Base-by-base conservation (phyloP, 1,140 invertebrate genomes). In the Drosophila arizonae region DNA sequence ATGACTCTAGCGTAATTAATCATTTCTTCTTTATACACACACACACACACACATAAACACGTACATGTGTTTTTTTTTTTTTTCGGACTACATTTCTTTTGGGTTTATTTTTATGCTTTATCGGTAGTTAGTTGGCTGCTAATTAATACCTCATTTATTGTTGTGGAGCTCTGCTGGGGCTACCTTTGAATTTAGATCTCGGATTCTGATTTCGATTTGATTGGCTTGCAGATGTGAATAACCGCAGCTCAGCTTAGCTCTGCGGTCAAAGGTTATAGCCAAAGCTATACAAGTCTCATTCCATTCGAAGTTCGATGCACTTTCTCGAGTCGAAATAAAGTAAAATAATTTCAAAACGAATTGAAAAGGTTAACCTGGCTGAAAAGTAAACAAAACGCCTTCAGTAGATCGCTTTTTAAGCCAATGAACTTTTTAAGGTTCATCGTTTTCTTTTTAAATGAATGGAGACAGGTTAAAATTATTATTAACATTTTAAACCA, bases 81-180 rank as follows among this genome's bases (percentile, higher is more conserved):
- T 61, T 24, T 43, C 61, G 48, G 30, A 46, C 28, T 70, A 39
- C 36, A 11, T 71, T 64, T 60, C 41, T 61, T 67, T 63, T 21
- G 57, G 41, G 24, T 41, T 6, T 64, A 30, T 24, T 45, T 50
- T 60, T 15, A 36, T n/a, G 24, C 13, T 48, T 36, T 41, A 57
- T 58, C 55, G 30, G 39, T 74, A 67, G 71, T 72, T 85, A 78
- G 81, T 86, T 79, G 54, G 71, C 73, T 87, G 72, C 84, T 88
- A 88, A 87, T 87, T 87, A 87, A 87, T 87, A 82, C 79, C 86
- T 88, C 76, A 88, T 87, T 87, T 87, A 79, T 58, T 46, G 43
- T 68, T 57, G 72, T 56, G 61, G 58, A 66, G 66, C 63, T 76
- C 2, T 30, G 58, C 58, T 67, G 45, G 45, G 63, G 54, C 56